These are phyloP conservation scores for Sclerodermus sp. DNA, from an alignment of 2,888 invertebrate genomes.

Conservation along the genomic window DNA sequence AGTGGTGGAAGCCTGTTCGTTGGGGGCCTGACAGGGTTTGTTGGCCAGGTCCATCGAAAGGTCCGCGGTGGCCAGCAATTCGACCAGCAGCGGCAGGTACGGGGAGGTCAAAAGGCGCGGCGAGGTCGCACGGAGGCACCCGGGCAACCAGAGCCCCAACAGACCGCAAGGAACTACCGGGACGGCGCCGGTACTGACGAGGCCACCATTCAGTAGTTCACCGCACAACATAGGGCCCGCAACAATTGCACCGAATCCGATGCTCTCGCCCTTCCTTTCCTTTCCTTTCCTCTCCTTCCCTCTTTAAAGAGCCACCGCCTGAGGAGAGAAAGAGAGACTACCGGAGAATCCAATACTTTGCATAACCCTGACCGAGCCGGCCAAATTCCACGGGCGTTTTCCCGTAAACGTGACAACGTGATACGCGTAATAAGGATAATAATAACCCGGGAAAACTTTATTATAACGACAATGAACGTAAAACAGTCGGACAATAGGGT, in stretches of 20 bases:
- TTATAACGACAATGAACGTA: too few relatives aligned
- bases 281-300: conserved; percentile 24
- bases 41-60: conserved; percentile 41
- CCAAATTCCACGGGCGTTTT: too few relatives aligned
- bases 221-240: conserved; percentile 58
- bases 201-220: conserved; percentile 56
- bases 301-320: not conserved
- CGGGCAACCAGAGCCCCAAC: conserved; percentile 54
- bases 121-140: conserved; percentile 51
- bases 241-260: too few relatives aligned
- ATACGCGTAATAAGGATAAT: too few relatives aligned
- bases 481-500: too few relatives aligned
- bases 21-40: conserved; percentile 31
- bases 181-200: conserved; percentile 56
- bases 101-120: conserved; percentile 46
- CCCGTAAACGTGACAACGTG: too few relatives aligned
- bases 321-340: not conserved
- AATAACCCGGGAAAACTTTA: too few relatives aligned
- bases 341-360: too few relatives aligned
- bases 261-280: conserved; percentile 39
- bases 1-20: too few relatives aligned
- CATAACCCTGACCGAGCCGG: too few relatives aligned
- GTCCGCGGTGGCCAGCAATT: conserved; percentile 46
- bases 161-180: conserved; percentile 54
- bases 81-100: conserved; percentile 50